phyloP scores from a whole-genome alignment of 2,113 vertebrate genomes.

The Mus spicilegus region DNA sequence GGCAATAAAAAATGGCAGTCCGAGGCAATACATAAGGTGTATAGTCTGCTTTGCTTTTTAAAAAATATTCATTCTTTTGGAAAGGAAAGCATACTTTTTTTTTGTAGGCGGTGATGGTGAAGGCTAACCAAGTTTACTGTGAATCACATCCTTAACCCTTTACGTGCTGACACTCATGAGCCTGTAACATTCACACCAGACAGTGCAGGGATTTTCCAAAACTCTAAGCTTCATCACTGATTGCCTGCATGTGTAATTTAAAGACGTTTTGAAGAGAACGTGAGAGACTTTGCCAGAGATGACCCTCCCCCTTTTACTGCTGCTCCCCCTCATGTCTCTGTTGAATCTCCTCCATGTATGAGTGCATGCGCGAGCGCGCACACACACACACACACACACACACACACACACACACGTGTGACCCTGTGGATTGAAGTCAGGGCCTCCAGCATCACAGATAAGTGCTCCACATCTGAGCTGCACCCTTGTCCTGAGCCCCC shows the following conservation, averaged over 20 bases:
- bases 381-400: too few relatives aligned
- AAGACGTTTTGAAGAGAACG: not conserved
- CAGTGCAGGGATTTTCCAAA: conserved; percentile 16
- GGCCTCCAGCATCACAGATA: not conserved
- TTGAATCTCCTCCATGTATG: not conserved
- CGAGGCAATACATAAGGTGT: not conserved
- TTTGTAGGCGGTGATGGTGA: not conserved
- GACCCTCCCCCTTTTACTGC: not conserved
- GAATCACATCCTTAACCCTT: not conserved
- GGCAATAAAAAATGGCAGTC: not conserved
- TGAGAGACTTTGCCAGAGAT: not conserved
- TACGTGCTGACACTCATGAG: not conserved
- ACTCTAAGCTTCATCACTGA: not conserved
- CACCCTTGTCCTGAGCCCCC: not conserved
- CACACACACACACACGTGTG: too few relatives aligned
- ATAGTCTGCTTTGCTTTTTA: conserved; percentile 20
- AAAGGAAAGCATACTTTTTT: not conserved
- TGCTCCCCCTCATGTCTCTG: too few relatives aligned
- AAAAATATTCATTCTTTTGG: conserved; percentile 31
- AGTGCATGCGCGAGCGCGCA: not conserved
- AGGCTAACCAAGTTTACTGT: conserved; percentile 32
- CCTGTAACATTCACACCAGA: not conserved
- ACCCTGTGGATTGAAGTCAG: not conserved
- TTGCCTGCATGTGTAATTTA: not conserved
- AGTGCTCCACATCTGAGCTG: not conserved